phyloP scores from a whole-genome alignment of 2,113 vertebrate species.

The Lepisosteus oculatus region DNA sequence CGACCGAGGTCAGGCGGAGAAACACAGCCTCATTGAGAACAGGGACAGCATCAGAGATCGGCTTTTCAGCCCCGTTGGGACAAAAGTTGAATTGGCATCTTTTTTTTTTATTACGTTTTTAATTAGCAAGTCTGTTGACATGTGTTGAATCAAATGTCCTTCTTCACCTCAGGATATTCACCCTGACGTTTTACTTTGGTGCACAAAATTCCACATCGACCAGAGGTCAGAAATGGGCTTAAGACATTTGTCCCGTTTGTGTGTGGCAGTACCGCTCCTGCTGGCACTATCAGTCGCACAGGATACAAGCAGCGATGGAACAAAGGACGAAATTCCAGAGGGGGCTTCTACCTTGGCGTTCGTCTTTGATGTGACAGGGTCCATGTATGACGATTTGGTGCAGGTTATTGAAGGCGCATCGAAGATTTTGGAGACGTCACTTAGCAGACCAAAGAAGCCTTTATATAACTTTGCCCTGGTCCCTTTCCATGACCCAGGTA shows the following conservation, averaged over 20 bases:
- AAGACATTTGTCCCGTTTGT: constrained; percentile 34
- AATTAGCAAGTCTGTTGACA: neutral
- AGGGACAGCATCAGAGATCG: constrained; percentile 22
- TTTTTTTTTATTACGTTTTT: no score
- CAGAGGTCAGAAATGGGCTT: constrained; percentile 45
- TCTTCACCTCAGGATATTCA: constrained; percentile 4
- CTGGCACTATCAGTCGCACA: constrained; percentile 52
- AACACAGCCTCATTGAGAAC: neutral
- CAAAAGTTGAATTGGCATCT: neutral
- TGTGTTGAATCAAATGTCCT: constrained; percentile 43
- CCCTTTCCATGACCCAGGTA: constrained; percentile 97
- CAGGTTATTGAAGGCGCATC: constrained; percentile 97
- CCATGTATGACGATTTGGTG: constrained; percentile 97
- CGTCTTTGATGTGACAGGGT: constrained; percentile 98
- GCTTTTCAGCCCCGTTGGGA: neutral
- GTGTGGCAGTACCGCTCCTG: constrained; percentile 39
- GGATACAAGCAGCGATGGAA: constrained; percentile 40
- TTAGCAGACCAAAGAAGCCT: constrained; percentile 85
- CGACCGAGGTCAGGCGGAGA: constrained; percentile 6
- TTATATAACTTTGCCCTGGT: constrained; percentile 94
- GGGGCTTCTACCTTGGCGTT: constrained; percentile 94
- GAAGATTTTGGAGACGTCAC: constrained; percentile 93
- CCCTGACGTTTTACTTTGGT: constrained; percentile 24
- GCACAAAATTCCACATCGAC: no score
- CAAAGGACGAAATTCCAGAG: constrained; percentile 73